Evolutionary conservation across 2,888 invertebrate species (phyloP).

Genomic region (Perizoma affinitatum): DNA sequence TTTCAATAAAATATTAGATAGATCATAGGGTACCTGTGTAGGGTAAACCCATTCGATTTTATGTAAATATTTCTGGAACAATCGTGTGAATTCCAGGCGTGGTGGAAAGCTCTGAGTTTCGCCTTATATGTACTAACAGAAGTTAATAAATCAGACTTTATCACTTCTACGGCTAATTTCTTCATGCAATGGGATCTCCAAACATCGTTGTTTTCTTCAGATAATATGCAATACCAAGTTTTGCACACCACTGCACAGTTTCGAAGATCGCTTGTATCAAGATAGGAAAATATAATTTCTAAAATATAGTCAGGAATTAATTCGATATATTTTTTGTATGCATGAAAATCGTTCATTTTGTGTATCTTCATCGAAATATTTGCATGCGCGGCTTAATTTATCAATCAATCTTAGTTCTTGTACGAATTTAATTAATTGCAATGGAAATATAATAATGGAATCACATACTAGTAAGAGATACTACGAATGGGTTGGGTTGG

Average conservation of each 20-base stretch:
- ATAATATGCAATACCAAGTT: slow-evolving; percentile 95
- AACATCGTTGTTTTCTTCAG: slow-evolving; percentile 97
- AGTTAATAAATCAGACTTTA: slow-evolving; percentile 95
- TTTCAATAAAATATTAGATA: no score
- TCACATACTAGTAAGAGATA: no score
- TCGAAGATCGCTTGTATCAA: slow-evolving; percentile 92
- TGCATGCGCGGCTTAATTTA: slow-evolving; percentile 26
- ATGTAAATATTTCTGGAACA: slow-evolving; percentile 98
- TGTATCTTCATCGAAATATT: slow-evolving; percentile 38
- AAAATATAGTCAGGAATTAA: slow-evolving; percentile 91
- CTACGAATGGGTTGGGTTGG: no score
- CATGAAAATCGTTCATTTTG: slow-evolving; percentile 52
- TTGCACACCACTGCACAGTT: slow-evolving; percentile 97
- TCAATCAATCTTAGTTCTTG: slow-evolving; percentile 2
- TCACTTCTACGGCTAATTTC: slow-evolving; percentile 91
- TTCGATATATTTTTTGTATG: slow-evolving; percentile 80
- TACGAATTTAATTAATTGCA: slow-evolving; percentile 7
- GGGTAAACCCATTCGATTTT: slow-evolving; percentile 97
- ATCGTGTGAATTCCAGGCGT: slow-evolving; percentile 99
- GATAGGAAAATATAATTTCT: slow-evolving; percentile 95
- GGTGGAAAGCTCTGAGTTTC: slow-evolving; percentile 95
- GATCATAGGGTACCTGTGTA: slow-evolving; percentile 90
- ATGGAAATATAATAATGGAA: no score
- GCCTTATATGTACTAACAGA: slow-evolving; percentile 96
- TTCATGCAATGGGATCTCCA: slow-evolving; percentile 96